Conservation (phyloP, 2,113 vertebrate genomes). For the Muntiacus muntjak region DNA sequence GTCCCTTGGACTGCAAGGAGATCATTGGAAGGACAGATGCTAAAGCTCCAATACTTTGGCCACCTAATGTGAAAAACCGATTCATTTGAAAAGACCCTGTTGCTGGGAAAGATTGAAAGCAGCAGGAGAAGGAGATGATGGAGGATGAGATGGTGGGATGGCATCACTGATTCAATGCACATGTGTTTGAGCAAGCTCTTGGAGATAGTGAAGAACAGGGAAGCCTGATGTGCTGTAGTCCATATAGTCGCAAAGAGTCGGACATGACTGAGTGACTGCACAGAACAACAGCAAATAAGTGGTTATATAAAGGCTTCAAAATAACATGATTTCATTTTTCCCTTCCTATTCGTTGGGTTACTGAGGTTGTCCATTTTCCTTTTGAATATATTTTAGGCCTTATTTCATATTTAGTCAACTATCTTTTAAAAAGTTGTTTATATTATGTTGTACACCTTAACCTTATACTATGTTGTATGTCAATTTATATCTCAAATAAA, state of each 20-base stretch:
- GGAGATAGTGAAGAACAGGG: neutral
- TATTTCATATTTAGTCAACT: neutral
- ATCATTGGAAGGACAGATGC: neutral
- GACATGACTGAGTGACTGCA: neutral
- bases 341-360: neutral
- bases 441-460: neutral
- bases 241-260: accelerated
- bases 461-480: neutral
- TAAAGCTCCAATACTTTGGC: neutral
- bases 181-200: neutral
- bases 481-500: neutral
- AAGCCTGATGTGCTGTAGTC: neutral
- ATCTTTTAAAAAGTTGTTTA: neutral
- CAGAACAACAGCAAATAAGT: neutral
- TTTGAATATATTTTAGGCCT: neutral
- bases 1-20: neutral
- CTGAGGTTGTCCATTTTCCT: neutral
- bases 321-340: neutral
- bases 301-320: neutral
- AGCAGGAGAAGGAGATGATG: neutral
- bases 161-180: neutral
- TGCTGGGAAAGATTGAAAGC: neutral
- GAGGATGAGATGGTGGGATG: neutral
- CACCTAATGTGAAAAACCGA: neutral
- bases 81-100: neutral